Evolutionary conservation across 2,888 invertebrate genomes (phyloP).

Genomic region (Gasteruption jaculator): DNA sequence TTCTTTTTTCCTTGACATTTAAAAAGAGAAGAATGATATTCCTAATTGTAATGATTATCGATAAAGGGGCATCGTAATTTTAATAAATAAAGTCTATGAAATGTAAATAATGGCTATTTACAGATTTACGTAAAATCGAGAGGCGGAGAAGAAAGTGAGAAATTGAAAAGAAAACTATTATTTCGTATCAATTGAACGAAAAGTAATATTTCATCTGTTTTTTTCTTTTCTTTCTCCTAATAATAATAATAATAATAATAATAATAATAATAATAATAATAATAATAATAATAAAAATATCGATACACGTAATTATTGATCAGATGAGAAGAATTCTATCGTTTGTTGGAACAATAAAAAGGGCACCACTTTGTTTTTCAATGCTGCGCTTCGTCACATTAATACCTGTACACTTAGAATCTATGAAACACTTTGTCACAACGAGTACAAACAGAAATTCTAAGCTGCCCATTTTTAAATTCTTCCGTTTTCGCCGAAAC

Average conservation of each 20-base stretch:
- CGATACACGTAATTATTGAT: too few relatives aligned
- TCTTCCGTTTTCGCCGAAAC: too few relatives aligned
- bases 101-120: conserved; percentile 51
- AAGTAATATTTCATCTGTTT: too few relatives aligned
- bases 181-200: too few relatives aligned
- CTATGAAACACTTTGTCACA: conserved; percentile 31
- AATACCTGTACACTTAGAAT: conserved; percentile 42
- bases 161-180: conserved; percentile 7
- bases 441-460: conserved; percentile 20
- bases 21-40: conserved; percentile 34
- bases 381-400: conserved; percentile 26
- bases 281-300: too few relatives aligned
- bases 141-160: conserved; percentile 14
- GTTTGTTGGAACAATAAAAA: conserved; percentile 21
- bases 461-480: conserved; percentile 23
- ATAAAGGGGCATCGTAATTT: conserved; percentile 26
- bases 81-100: conserved; percentile 50
- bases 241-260: too few relatives aligned
- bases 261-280: too few relatives aligned
- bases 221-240: too few relatives aligned
- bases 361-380: conserved; percentile 24
- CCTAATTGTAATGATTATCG: not conserved
- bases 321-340: too few relatives aligned
- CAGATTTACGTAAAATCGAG: conserved; percentile 26
- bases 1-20: conserved; percentile 42